Evolutionary conservation across 2,797 vertebrate species (phyloP).

Genomic region (Micropoecilia bifurca): DNA sequence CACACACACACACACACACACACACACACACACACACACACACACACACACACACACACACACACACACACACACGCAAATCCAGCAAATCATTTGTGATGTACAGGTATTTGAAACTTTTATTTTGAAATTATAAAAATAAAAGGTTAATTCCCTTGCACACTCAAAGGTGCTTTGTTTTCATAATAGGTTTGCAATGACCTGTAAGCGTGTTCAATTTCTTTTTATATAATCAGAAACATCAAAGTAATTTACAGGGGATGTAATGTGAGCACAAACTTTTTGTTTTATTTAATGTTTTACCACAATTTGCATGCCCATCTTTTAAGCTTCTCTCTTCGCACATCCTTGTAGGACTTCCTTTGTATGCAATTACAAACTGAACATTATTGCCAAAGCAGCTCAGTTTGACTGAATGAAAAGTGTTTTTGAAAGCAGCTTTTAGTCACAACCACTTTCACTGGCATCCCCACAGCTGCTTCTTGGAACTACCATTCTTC

Average conservation of each 20-base stretch:
- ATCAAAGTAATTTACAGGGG: neutral
- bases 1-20: too few species aligned
- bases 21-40: slow-evolving; percentile 37
- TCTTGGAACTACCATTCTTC: neutral
- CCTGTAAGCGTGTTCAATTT: neutral
- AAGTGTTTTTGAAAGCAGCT: neutral
- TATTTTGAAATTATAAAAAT: neutral
- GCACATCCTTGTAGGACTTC: neutral
- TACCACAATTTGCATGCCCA: neutral
- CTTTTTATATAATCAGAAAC: neutral
- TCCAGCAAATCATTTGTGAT: slow-evolving; percentile 40
- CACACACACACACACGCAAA: slow-evolving; percentile 33
- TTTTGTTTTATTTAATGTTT: neutral
- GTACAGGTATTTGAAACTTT: slow-evolving; percentile 69
- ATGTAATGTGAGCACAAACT: neutral
- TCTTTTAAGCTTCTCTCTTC: neutral
- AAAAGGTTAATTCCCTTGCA: slow-evolving; percentile 2
- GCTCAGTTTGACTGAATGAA: neutral
- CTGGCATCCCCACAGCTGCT: neutral
- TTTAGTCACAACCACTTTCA: neutral
- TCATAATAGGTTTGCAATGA: neutral
- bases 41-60: slow-evolving; percentile 62
- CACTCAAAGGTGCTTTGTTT: slow-evolving; percentile 37
- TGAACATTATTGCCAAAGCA: neutral
- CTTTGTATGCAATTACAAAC: neutral